These are phyloP conservation scores for Hylaeus volcanicus DNA, from an alignment of 1,140 invertebrate species.

Conservation along the genomic window DNA sequence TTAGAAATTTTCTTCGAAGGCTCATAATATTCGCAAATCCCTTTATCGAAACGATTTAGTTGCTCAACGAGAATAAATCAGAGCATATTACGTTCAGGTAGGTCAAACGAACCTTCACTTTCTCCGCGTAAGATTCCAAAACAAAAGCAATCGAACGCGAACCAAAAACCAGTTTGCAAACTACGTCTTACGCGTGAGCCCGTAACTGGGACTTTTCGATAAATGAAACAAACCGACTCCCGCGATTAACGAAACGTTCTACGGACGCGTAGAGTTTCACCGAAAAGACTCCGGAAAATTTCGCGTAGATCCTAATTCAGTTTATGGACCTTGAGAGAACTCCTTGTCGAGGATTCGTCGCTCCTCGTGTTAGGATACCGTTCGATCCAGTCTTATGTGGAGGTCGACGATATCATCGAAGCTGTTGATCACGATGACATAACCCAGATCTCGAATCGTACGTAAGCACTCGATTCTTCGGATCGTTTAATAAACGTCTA, in stretches of 20 bases:
- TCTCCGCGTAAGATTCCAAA: conserved; percentile 23
- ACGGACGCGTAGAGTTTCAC: background rate
- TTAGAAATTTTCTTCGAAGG: no score
- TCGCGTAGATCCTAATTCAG: no score
- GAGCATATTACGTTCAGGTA: conserved; percentile 11
- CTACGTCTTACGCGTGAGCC: background rate
- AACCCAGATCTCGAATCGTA: conserved; percentile 32
- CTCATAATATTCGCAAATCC: no score
- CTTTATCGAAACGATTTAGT: background rate
- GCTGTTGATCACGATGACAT: conserved; percentile 23
- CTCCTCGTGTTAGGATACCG: conserved; percentile 38
- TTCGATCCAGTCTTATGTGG: conserved; percentile 52
- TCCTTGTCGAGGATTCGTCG: conserved; percentile 61
- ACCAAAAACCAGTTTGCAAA: conserved; percentile 32
- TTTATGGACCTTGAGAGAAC: conserved; percentile 57
- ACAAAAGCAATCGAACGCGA: conserved; percentile 29
- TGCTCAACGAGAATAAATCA: background rate
- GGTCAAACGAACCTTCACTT: conserved; percentile 35
- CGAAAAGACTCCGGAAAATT: background rate
- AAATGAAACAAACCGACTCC: background rate
- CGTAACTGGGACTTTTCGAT: background rate
- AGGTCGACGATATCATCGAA: conserved; percentile 28
- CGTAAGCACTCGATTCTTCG: conserved; percentile 24
- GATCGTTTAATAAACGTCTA: background rate
- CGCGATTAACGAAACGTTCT: background rate